Evolutionary conservation across 2,888 invertebrate species (phyloP).

Genomic region (Hypsopygia costalis): DNA sequence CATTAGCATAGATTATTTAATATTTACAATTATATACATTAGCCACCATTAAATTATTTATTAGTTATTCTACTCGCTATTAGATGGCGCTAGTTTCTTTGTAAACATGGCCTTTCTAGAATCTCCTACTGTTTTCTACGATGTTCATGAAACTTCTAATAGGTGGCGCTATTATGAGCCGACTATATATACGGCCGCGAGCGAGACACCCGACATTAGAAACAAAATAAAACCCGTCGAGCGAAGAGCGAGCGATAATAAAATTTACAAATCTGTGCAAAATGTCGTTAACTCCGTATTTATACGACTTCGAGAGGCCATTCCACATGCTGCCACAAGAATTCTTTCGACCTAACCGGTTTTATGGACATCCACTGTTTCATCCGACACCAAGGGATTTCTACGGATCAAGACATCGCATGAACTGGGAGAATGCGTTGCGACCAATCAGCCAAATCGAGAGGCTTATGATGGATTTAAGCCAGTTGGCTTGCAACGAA

Average conservation of each 20-base stretch:
- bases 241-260: no score
- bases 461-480: slow-evolving; percentile 46
- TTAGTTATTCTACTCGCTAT: slow-evolving; percentile 32
- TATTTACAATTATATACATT: no score
- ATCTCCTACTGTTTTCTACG: slow-evolving; percentile 9
- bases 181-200: slow-evolving; percentile 29
- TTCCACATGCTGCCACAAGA: slow-evolving; percentile 58
- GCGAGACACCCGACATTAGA: slow-evolving; percentile 8
- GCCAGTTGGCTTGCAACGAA: slow-evolving; percentile 59
- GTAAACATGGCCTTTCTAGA: slow-evolving; percentile 2
- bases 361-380: slow-evolving; percentile 33
- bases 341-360: slow-evolving; percentile 35
- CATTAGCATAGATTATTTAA: no score
- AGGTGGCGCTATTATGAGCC: slow-evolving; percentile 36
- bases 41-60: no score
- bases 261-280: slow-evolving; percentile 12
- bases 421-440: slow-evolving; percentile 34
- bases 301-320: slow-evolving; percentile 51
- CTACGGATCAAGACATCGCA: slow-evolving; percentile 24
- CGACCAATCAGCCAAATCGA: slow-evolving; percentile 46
- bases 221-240: slow-evolving; percentile 1
- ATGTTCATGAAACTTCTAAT: slow-evolving; percentile 34
- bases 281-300: slow-evolving; percentile 57
- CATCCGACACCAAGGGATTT: slow-evolving; percentile 28
- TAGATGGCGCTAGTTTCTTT: slow-evolving; percentile 35